Evolutionary conservation across 2,888 invertebrate species (phyloP).

Genomic region (Mayetiola destructor): DNA sequence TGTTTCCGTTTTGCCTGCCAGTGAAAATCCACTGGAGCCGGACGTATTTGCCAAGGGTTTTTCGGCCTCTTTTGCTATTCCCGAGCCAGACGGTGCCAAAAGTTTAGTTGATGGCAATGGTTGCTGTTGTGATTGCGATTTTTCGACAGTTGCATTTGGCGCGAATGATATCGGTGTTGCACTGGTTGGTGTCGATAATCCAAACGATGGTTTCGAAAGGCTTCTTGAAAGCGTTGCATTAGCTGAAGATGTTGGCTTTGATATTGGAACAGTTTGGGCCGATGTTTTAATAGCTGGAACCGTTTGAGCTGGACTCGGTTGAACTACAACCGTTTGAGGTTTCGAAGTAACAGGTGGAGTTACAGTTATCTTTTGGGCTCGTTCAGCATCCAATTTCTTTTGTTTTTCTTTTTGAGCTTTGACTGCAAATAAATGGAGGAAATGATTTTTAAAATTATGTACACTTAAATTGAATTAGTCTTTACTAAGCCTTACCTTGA

Average conservation of each 20-base stretch:
- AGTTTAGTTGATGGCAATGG: too few species aligned
- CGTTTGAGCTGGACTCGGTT: not conserved
- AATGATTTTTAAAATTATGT: not conserved
- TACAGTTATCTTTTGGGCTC: not conserved
- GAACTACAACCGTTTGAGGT: not conserved
- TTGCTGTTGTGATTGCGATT: too few species aligned
- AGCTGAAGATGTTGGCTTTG: not conserved
- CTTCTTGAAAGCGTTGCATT: not conserved
- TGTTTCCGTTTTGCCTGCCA: not conserved
- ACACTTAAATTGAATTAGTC: not conserved
- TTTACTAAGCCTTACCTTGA: slow-evolving; percentile 16
- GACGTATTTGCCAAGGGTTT: not conserved
- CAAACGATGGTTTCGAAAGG: not conserved
- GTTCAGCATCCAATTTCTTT: not conserved
- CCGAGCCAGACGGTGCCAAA: not conserved
- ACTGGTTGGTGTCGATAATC: not conserved
- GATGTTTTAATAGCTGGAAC: too few species aligned
- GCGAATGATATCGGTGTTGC: not conserved
- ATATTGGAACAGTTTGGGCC: too few species aligned
- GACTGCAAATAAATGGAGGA: not conserved
- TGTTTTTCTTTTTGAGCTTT: slow-evolving; percentile 5
- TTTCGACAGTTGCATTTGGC: not conserved
- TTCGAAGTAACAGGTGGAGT: not conserved
- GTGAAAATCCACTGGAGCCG: not conserved
- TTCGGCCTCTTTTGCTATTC: not conserved